Conservation (phyloP, 2,797 vertebrate genomes). For the Diceros bicornis region DNA sequence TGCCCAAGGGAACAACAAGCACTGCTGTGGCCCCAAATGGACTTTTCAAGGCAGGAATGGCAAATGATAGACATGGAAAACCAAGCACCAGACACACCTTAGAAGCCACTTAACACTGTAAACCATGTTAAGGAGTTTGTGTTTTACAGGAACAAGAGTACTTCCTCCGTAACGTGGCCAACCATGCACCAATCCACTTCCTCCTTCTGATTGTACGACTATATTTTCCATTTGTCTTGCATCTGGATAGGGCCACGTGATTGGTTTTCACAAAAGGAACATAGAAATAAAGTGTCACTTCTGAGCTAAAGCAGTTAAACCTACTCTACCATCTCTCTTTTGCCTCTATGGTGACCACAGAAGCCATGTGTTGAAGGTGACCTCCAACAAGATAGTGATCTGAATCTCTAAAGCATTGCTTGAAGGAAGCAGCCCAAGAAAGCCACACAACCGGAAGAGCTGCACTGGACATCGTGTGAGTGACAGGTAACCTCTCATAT, state of each 20-base stretch:
- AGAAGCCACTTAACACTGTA: not conserved
- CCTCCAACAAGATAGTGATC: not conserved
- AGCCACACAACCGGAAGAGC: not conserved
- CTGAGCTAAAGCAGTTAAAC: not conserved
- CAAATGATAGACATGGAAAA: not conserved
- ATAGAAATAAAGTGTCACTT: not conserved
- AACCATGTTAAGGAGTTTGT: not conserved
- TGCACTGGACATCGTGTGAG: accelerated
- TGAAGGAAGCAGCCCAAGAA: not conserved
- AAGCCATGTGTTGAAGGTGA: not conserved
- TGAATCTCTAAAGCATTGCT: not conserved
- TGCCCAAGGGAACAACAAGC: not conserved
- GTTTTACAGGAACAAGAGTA: not conserved
- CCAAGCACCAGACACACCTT: not conserved
- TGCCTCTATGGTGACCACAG: not conserved
- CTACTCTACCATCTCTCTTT: not conserved
- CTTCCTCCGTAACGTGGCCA: not conserved
- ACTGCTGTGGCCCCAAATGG: not conserved
- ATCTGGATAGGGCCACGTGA: no score
- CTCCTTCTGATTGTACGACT: not conserved
- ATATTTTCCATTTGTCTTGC: not conserved
- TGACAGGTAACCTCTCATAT: not conserved
- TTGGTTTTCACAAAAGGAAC: not conserved
- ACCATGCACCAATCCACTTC: not conserved
- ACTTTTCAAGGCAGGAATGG: not conserved